Conservation (phyloP, 2,888 invertebrate genomes). For the Gnatocerus cornutus region DNA sequence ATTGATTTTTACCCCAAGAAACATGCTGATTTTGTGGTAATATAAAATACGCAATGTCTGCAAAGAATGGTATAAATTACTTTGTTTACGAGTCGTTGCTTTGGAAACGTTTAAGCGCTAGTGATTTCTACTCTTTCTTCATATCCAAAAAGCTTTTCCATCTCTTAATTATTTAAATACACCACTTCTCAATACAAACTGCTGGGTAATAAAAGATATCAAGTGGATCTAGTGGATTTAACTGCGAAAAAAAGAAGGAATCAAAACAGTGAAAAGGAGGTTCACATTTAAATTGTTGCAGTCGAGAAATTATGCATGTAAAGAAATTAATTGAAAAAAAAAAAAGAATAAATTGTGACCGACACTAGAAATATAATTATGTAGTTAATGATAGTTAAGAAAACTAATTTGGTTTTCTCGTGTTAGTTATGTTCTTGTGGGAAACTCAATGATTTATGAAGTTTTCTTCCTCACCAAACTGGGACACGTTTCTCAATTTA, state of each 20-base stretch:
- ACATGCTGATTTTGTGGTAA: slow-evolving; percentile 31
- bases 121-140: slow-evolving; percentile 12
- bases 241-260: background rate
- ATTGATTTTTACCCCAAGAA: background rate
- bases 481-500: slow-evolving; percentile 40
- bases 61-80: slow-evolving; percentile 40
- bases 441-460: too few relatives aligned
- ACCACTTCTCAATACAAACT: slow-evolving; percentile 1
- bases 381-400: too few relatives aligned
- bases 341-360: too few relatives aligned
- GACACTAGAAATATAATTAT: too few relatives aligned
- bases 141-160: slow-evolving; percentile 13
- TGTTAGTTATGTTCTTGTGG: too few relatives aligned
- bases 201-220: slow-evolving; percentile 13
- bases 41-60: slow-evolving; percentile 7
- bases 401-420: too few relatives aligned
- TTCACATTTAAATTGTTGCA: too few relatives aligned
- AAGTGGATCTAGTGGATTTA: background rate
- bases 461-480: background rate
- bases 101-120: slow-evolving; percentile 18
- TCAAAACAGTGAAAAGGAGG: too few relatives aligned
- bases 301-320: too few relatives aligned
- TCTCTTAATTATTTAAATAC: slow-evolving; percentile 10
- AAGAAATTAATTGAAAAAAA: too few relatives aligned
- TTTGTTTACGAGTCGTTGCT: slow-evolving; percentile 37